Evolutionary conservation across 2,888 invertebrate genomes (phyloP).

Genomic region (Metopia argyrocephala): DNA sequence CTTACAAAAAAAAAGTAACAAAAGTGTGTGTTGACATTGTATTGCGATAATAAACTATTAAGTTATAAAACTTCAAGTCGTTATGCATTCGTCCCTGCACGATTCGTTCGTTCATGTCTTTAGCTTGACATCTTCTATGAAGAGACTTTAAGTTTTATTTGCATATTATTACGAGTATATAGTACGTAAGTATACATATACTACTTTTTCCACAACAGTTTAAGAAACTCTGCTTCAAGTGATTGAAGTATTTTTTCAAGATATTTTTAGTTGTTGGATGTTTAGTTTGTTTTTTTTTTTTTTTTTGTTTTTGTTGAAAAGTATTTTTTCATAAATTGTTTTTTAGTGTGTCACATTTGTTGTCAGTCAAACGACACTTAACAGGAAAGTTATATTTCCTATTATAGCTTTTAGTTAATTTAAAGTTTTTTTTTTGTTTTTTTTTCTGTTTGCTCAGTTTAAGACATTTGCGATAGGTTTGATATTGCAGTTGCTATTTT

Average conservation of each 20-base stretch:
- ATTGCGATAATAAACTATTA: no score
- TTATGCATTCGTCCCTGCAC: no score
- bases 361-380: conserved; percentile 63
- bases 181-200: not conserved
- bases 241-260: conserved; percentile 50
- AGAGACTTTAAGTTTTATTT: no score
- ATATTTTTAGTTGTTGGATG: conserved; percentile 39
- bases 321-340: conserved; percentile 53
- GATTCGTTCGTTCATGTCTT: no score
- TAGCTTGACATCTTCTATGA: no score
- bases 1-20: no score
- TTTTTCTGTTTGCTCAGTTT: no score
- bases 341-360: conserved; percentile 62
- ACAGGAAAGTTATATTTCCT: conserved; percentile 64
- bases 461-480: conserved; percentile 56
- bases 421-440: no score
- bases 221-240: conserved; percentile 36
- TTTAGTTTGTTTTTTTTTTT: not conserved
- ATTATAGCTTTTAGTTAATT: conserved; percentile 60
- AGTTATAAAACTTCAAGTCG: no score
- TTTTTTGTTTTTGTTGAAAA: conserved; percentile 14
- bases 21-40: no score
- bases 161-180: no score
- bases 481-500: conserved; percentile 29
- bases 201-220: not conserved